Base-by-base conservation (phyloP, 2,797 vertebrate species). In the Gymnodraco acuticeps region DNA sequence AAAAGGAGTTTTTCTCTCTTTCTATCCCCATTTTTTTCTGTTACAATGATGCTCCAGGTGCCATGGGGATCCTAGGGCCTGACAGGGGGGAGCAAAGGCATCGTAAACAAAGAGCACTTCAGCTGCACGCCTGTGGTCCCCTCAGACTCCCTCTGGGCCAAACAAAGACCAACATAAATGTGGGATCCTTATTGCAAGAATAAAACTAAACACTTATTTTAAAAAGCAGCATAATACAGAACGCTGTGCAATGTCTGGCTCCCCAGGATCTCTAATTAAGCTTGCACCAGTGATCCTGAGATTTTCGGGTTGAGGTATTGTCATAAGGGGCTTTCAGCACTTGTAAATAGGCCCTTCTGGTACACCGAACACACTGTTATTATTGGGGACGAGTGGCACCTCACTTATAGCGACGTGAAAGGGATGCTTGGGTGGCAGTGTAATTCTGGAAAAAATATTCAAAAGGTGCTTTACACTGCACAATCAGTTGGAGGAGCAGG, bases 151-250 rank as follows among this genome's bases (percentile, higher is more conserved):
- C 94, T 65, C 81, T 10, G 87, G 91, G 92, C 90, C 86, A 84
- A 90, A 96, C 95, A 96, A 96, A 96, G 95, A 85, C 93, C 93
- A 94, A 95, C 91, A 94, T 95, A 95, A 96, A 96, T 94, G 95
- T 95, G 93, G 94, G 95, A 95, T 95, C 94, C 94, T 94, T 95
- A 95, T 95, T 95, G 94, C 95, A 95, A 95, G 95, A 95, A 96
- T 96, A 95, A 95, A 96, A 95, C 95, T 95, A 95, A 96, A 96
- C 94, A 95, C 95, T 96, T 96, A 95, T 95, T 95, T 95, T 87
- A 92, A 92, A 92, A 92, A 94, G 92, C 92, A 88, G 94, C 89
- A 94, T 94, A 95, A 95, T 95, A 92, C 93, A 90, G 93, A 93
- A 94, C 81, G 87, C 92, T 86, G 73, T 92, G 93, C 91, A 91